Base-by-base conservation (phyloP, 2,797 vertebrate genomes). In the Hippocampus kuda region DNA sequence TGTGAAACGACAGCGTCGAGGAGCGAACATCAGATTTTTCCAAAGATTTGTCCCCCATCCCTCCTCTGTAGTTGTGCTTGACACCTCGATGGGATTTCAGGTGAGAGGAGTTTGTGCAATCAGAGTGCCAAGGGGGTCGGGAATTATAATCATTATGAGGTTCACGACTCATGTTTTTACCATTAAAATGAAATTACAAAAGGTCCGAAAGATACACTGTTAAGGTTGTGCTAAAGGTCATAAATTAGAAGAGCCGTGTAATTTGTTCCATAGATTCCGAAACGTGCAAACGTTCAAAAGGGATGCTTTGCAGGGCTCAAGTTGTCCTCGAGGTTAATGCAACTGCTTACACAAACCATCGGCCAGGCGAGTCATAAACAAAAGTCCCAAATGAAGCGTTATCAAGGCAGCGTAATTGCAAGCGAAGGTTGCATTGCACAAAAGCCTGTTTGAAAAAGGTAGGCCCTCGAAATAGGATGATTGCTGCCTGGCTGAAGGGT, bases 401-500 rank as follows among this genome's bases (percentile, higher is more conserved):
- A 79, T 84, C 75, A 78, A 60, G 9, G 48, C 71, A 68, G 41
- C 76, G 78, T 83, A 81, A 85, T 85, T 85, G 73, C 77, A 75
- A 75, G 75, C 63, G 5, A 79, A 66, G 83, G 77, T 80, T 66
- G 66, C 65, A 73, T 82, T 85, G 80, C 74, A 86, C 82, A 84
- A 85, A 81, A 62, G 27, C 69, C 13, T 67, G 69, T 73, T 80
- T 75, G 67, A 72, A 75, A 68, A 81, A 73, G 79, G 69, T 22
- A 77, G 73, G 77, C 75, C 70, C 86, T 82, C 81, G 86, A 88
- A 90, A 90, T 84, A 81, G 84, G 84, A 88, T 89, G 87, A 89
- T 89, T 91, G 85, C 82, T 83, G 85, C 75, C 75, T 82, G 77
- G 87, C 84, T 89, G 84, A 90, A 92, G 89, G 80, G 89, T 90